These are phyloP conservation scores for Neosilurus mollespiculum DNA, from an alignment of 2,797 vertebrate species.

Conservation along the genomic window DNA sequence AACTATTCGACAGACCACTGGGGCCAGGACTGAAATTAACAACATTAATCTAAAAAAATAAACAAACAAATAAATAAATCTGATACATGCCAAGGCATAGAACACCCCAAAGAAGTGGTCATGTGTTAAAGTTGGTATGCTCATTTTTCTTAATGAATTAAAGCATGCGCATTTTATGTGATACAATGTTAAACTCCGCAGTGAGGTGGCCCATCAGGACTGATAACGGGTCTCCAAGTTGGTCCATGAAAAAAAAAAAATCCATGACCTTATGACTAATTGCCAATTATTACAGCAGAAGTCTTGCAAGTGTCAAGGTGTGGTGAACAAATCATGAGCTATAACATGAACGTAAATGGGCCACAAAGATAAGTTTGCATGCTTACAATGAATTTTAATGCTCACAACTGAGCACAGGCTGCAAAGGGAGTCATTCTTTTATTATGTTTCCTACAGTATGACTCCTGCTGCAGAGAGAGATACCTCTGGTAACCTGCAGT, in stretches of 20 bases:
- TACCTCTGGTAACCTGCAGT: not conserved
- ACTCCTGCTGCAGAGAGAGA: not conserved
- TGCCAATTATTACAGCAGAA: not conserved
- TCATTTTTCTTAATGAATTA: not conserved
- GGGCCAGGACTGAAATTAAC: not conserved
- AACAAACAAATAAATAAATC: not conserved
- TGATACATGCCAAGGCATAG: not conserved
- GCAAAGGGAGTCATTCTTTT: not conserved
- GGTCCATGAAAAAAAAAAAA: not conserved
- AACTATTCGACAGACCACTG: too few species aligned
- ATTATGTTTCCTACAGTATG: not conserved
- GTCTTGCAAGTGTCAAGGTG: not conserved
- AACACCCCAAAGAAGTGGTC: not conserved
- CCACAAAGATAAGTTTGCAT: too few species aligned
- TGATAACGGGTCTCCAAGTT: not conserved
- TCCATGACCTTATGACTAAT: not conserved
- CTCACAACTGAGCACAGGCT: not conserved
- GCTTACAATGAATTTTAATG: too few species aligned
- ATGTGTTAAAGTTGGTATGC: not conserved
- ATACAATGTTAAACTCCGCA: not conserved
- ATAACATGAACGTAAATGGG: too few species aligned
- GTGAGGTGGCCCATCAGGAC: not conserved
- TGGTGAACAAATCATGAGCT: too few species aligned
- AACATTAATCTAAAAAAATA: not conserved
- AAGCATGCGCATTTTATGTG: not conserved